phyloP scores from a whole-genome alignment of 2,797 vertebrate species.

The Danio choprae region DNA sequence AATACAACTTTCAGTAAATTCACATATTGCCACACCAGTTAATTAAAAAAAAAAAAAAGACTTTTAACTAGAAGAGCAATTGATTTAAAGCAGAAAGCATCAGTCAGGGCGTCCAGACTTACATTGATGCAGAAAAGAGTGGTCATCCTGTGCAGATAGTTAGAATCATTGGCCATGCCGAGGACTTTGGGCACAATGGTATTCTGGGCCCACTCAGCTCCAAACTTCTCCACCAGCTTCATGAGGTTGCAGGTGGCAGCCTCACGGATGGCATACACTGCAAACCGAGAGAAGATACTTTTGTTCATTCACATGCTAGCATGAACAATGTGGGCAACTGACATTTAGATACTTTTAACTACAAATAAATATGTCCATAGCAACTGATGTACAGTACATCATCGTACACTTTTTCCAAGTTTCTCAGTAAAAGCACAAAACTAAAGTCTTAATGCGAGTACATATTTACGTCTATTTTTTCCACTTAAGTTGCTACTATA shows the following conservation, averaged over 20 bases:
- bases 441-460: no score
- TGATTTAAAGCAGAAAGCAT: not conserved
- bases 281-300: not conserved
- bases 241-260: constrained; percentile 91
- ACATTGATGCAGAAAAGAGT: constrained; percentile 94
- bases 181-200: constrained; percentile 92
- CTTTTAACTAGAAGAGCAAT: not conserved
- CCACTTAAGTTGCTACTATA: no score
- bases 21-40: not conserved
- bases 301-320: not conserved
- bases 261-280: constrained; percentile 91
- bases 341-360: not conserved
- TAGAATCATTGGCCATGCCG: constrained; percentile 91
- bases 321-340: not conserved
- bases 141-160: constrained; percentile 94
- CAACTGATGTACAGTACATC: not conserved
- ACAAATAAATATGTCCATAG: not conserved
- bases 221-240: constrained; percentile 93
- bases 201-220: constrained; percentile 91
- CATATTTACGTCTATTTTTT: no score
- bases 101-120: constrained; percentile 66
- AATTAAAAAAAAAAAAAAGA: not conserved
- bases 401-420: not conserved
- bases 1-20: not conserved
- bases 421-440: no score